phyloP scores from a whole-genome alignment of 2,797 vertebrate species.

The Myotis vivesi region DNA sequence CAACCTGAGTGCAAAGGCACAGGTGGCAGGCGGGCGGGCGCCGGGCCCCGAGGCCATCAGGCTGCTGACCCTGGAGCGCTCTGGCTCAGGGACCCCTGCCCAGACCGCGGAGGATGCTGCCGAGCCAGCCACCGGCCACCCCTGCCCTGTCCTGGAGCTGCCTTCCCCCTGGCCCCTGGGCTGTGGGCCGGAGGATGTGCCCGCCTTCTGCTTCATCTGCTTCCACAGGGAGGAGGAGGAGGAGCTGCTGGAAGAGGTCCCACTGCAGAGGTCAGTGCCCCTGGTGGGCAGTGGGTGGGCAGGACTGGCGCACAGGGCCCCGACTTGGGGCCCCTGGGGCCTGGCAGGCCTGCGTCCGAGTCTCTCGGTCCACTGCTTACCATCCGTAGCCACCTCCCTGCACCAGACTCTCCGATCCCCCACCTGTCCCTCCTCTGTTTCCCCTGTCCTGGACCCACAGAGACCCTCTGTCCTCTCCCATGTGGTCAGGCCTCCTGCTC shows the following conservation, averaged over 20 bases:
- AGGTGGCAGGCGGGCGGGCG: constrained; percentile 46
- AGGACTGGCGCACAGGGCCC: not conserved
- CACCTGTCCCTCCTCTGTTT: not conserved
- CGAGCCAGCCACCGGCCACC: not conserved
- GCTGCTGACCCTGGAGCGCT: constrained; percentile 65
- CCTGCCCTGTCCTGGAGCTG: constrained; percentile 53
- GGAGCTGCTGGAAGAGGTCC: constrained; percentile 84
- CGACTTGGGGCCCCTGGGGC: not conserved
- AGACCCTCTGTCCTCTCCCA: not conserved
- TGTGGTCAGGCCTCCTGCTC: not conserved
- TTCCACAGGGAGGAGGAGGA: constrained; percentile 86
- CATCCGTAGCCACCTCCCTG: not conserved
- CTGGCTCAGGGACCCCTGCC: not conserved
- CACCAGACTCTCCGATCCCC: not conserved
- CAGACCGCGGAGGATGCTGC: constrained; percentile 9
- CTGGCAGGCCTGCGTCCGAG: not conserved
- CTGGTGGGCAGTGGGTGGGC: not conserved
- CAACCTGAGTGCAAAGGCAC: constrained; percentile 55
- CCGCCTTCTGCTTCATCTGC: constrained; percentile 87
- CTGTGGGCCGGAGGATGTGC: constrained; percentile 66
- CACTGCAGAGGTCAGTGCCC: constrained; percentile 82
- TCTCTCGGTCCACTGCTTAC: not conserved
- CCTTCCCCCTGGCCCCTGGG: constrained; percentile 42
- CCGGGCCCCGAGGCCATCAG: constrained; percentile 31
- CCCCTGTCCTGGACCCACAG: not conserved